A percentile compares a stretch with the other conserved stretches of the same genome.
Evolutionary conservation across 2,113 vertebrate species (phyloP).

Genomic region (Pagrus major): DNA sequence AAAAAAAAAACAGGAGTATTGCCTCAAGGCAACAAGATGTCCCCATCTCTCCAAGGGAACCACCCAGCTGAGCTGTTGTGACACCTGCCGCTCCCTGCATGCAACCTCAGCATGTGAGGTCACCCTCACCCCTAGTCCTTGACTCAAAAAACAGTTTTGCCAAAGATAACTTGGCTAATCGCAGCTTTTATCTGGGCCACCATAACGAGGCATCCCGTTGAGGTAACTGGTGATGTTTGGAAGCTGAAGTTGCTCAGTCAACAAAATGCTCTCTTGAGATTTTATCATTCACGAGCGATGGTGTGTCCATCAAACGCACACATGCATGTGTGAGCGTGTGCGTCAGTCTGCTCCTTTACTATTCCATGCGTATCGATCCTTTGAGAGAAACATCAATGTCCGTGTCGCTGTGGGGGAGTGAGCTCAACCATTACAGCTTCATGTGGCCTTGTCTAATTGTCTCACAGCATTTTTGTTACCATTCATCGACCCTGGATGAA

Average conservation of each 20-base stretch:
- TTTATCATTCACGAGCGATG: conserved; percentile 6
- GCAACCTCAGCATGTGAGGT: conserved; percentile 17
- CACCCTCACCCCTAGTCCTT: not conserved
- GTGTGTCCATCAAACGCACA: conserved; percentile 33
- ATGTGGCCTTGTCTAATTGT: conserved; percentile 70
- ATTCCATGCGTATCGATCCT: conserved; percentile 18
- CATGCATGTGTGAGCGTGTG: not conserved
- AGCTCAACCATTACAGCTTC: conserved; percentile 39
- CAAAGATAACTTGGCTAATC: conserved; percentile 22
- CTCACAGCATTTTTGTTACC: conserved; percentile 27
- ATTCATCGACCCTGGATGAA: conserved; percentile 42
- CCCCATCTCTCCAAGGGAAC: not conserved
- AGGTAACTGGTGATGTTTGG: conserved; percentile 38
- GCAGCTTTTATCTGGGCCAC: conserved; percentile 8
- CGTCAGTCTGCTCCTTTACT: conserved; percentile 31
- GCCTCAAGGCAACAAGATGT: conserved; percentile 30
- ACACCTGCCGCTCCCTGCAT: conserved; percentile 11
- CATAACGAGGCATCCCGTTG: conserved; percentile 33
- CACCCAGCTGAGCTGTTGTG: conserved; percentile 11
- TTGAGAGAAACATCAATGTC: conserved; percentile 42
- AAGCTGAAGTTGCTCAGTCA: conserved; percentile 23
- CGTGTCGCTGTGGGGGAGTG: conserved; percentile 18
- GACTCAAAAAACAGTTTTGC: conserved; percentile 28
- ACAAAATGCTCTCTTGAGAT: conserved; percentile 29
- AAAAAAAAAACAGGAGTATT: conserved; percentile 26